These are phyloP conservation scores for Xestoiulus laeticollis DNA, from an alignment of 2,888 invertebrate species.

Conservation along the genomic window DNA sequence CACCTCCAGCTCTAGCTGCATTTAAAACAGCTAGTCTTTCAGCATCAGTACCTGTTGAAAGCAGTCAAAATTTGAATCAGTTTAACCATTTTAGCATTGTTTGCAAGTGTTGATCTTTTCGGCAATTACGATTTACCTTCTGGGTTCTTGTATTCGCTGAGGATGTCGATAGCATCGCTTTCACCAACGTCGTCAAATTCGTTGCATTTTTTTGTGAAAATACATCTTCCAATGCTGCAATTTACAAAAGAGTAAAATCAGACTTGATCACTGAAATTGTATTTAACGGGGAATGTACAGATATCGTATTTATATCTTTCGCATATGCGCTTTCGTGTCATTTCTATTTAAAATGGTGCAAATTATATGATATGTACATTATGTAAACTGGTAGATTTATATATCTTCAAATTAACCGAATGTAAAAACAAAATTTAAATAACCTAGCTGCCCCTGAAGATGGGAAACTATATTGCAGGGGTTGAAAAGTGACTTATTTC, in stretches of 20 bases:
- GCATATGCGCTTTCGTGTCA: too few species aligned
- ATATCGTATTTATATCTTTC: too few species aligned
- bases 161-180: slow-evolving; percentile 76
- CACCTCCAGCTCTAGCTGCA: slow-evolving; percentile 70
- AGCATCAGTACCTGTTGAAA: slow-evolving; percentile 70
- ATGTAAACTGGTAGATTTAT: too few species aligned
- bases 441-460: too few species aligned
- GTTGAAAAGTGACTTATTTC: too few species aligned
- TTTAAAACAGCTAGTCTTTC: slow-evolving; percentile 79
- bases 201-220: slow-evolving; percentile 75
- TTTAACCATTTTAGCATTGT: neutral
- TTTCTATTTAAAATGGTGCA: too few species aligned
- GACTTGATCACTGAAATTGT: too few species aligned
- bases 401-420: too few species aligned
- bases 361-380: too few species aligned
- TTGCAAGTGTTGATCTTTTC: neutral
- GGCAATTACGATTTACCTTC: slow-evolving; percentile 68
- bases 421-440: too few species aligned
- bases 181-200: slow-evolving; percentile 77
- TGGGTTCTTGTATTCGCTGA: slow-evolving; percentile 74
- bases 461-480: too few species aligned
- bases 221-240: slow-evolving; percentile 75
- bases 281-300: too few species aligned
- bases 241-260: neutral
- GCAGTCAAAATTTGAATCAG: neutral